Percentiles rank a stretch among this genome's conserved stretches.
These are phyloP conservation scores for Cyclargus thomasi DNA, from an alignment of 1,140 invertebrate species.

Conservation along the genomic window DNA sequence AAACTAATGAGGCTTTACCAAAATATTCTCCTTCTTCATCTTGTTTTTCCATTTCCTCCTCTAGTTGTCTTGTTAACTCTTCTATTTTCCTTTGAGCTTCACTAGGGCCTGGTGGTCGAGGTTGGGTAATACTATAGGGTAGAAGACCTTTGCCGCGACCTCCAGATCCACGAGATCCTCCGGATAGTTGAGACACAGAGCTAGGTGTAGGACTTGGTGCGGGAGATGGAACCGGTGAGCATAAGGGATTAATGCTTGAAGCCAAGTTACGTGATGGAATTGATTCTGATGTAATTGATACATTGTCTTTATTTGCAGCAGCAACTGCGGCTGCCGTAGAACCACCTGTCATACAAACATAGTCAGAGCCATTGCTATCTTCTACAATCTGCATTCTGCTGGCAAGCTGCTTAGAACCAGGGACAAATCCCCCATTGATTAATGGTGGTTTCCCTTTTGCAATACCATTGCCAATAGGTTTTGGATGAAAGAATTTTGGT, in stretches of 20 bases:
- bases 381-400: constrained; percentile 73
- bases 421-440: constrained; percentile 50
- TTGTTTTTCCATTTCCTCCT: constrained; percentile 96
- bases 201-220: constrained; percentile 74
- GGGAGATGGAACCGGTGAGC: constrained; percentile 63
- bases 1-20: constrained; percentile 78
- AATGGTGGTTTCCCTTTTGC: constrained; percentile 47
- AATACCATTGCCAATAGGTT: constrained; percentile 50
- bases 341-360: constrained; percentile 82
- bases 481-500: constrained; percentile 70
- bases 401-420: constrained; percentile 40
- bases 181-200: constrained; percentile 67
- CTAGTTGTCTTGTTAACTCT: constrained; percentile 90
- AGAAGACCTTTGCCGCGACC: constrained; percentile 84
- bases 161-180: constrained; percentile 69
- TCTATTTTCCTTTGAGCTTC: constrained; percentile 94
- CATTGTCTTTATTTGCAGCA: constrained; percentile 52
- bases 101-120: constrained; percentile 87
- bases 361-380: constrained; percentile 81
- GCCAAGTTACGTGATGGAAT: constrained; percentile 53
- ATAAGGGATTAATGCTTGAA: constrained; percentile 54
- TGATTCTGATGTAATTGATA: constrained; percentile 52
- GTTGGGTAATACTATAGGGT: constrained; percentile 91
- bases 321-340: constrained; percentile 51
- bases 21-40: constrained; percentile 97